Conservation (phyloP, 1,140 invertebrate species). For the Watersipora subatra region DNA sequence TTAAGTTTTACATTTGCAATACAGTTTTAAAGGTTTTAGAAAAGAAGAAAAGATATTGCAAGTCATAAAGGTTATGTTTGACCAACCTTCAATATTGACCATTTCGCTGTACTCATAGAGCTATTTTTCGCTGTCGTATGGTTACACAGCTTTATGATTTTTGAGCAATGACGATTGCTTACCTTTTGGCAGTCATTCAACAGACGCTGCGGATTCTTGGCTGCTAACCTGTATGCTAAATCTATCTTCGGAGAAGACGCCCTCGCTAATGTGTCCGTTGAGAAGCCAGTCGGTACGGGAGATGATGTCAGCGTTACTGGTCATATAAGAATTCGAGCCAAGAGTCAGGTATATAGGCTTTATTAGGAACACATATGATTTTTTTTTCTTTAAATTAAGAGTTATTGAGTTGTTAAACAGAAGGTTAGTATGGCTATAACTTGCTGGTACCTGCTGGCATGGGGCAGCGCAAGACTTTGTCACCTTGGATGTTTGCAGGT, state of each 20-base stretch:
- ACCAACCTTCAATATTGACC: no score
- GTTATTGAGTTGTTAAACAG: neutral
- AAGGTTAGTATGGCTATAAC: neutral
- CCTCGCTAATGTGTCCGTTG: conserved; percentile 92
- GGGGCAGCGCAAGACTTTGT: no score
- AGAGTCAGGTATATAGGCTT: conserved; percentile 64
- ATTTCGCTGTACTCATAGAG: no score
- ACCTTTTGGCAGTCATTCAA: neutral
- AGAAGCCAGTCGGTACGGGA: conserved; percentile 76
- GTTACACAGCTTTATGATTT: no score
- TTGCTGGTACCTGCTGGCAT: neutral
- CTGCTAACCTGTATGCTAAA: conserved; percentile 94
- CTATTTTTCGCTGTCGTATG: no score
- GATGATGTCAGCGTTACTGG: conserved; percentile 72
- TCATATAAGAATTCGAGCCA: conserved; percentile 90
- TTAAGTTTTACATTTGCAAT: no score
- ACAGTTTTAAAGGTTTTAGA: no score
- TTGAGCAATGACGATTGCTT: no score
- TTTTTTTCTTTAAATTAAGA: no score
- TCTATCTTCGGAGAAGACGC: conserved; percentile 99
- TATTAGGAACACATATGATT: neutral
- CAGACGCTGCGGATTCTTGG: conserved; percentile 93
- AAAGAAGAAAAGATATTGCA: no score
- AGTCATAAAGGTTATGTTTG: no score
- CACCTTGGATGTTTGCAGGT: neutral